These are phyloP conservation scores for Drosophila arizonae DNA, from an alignment of 1,140 invertebrate genomes.

Conservation along the genomic window DNA sequence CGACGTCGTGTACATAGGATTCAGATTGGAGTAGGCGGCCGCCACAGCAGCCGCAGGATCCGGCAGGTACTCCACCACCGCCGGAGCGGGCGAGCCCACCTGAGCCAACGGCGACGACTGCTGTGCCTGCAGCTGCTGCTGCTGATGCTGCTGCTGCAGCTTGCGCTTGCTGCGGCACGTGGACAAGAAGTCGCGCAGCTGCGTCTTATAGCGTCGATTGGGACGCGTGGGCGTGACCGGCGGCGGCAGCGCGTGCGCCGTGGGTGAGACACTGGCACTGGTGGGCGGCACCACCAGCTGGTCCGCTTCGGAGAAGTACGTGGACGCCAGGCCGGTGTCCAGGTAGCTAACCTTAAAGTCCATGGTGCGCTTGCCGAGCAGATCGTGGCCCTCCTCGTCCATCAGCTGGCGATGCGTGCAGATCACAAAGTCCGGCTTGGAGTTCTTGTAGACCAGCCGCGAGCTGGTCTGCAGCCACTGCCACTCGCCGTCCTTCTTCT, in stretches of 20 bases:
- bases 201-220: constrained; percentile 95
- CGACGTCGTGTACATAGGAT: constrained; percentile 89
- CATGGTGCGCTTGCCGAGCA: constrained; percentile 98
- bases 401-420: constrained; percentile 98
- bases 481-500: constrained; percentile 97
- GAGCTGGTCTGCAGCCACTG: constrained; percentile 99
- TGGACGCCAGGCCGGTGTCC: constrained; percentile 94
- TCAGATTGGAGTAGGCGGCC: constrained; percentile 91
- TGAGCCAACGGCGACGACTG: constrained; percentile 78
- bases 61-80: constrained; percentile 87
- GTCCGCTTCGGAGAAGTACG: constrained; percentile 94
- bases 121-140: constrained; percentile 83
- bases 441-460: constrained; percentile 98
- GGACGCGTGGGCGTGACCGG: constrained; percentile 89
- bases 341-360: constrained; percentile 98
- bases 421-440: constrained; percentile 99
- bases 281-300: constrained; percentile 87
- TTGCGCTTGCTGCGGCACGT: constrained; percentile 96
- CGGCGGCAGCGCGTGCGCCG: constrained; percentile 83
- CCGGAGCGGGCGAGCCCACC: constrained; percentile 83
- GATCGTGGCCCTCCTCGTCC: constrained; percentile 98
- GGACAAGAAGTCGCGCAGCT: constrained; percentile 94
- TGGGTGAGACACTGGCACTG: constrained; percentile 76
- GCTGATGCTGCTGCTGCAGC: constrained; percentile 84
- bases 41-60: constrained; percentile 88